phyloP scores from a whole-genome alignment of 2,113 vertebrate species.

The Cyprinodon tularosa region DNA sequence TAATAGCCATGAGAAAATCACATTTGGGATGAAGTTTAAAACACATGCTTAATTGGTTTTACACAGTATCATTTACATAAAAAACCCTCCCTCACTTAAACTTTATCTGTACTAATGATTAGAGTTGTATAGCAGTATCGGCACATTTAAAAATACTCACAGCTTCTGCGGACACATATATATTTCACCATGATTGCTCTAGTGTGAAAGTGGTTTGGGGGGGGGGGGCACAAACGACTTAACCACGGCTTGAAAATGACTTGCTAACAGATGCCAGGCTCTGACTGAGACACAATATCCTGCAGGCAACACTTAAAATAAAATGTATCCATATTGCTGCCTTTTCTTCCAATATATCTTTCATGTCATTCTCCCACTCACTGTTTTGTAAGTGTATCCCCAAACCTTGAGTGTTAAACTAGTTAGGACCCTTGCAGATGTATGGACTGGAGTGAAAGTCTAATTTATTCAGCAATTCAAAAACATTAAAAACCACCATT shows the following conservation, averaged over 20 bases:
- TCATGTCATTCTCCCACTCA: conserved; percentile 53
- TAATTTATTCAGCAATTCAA: neutral
- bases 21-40: conserved; percentile 2
- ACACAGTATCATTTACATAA: neutral
- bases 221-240: conserved; percentile 69
- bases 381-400: conserved; percentile 56
- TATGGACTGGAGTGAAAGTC: neutral
- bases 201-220: conserved; percentile 66
- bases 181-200: conserved; percentile 29
- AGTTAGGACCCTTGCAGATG: neutral
- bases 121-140: neutral
- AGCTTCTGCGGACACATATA: conserved; percentile 20
- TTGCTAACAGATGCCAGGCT: conserved; percentile 74
- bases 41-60: neutral
- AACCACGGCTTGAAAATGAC: conserved; percentile 63
- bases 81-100: neutral
- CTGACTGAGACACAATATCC: conserved; percentile 69
- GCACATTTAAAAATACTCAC: conserved; percentile 18
- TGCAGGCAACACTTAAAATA: conserved; percentile 69
- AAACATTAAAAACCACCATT: neutral
- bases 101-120: conserved; percentile 6
- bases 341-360: conserved; percentile 38
- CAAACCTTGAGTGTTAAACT: conserved; percentile 11
- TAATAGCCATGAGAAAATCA: conserved; percentile 14
- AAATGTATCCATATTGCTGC: conserved; percentile 40